phyloP scores from a whole-genome alignment of 1,140 invertebrate genomes.

The Elysia chlorotica region DNA sequence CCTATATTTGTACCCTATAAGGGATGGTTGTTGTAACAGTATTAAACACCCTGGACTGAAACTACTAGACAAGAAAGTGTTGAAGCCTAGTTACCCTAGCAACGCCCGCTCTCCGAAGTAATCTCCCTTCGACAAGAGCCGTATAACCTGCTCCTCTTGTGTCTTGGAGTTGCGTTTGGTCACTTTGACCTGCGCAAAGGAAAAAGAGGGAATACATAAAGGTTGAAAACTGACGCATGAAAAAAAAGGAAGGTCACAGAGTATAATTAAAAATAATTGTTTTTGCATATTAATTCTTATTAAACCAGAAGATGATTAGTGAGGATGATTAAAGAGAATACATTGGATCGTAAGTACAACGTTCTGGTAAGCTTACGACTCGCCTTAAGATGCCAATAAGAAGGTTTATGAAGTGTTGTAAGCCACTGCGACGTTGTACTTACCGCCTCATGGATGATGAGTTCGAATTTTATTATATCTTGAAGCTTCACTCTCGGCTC shows the following conservation, averaged over 20 bases:
- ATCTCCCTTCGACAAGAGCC: constrained; percentile 87
- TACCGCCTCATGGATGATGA: too few relatives aligned
- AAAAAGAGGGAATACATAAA: constrained; percentile 45
- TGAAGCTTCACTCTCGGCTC: too few relatives aligned
- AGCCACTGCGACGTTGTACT: too few relatives aligned
- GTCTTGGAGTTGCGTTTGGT: constrained; percentile 77
- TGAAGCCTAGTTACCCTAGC: constrained; percentile 93
- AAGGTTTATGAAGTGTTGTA: too few relatives aligned
- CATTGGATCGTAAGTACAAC: not conserved
- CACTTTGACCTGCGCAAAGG: constrained; percentile 74
- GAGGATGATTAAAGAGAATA: not conserved
- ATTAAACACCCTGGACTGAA: constrained; percentile 40
- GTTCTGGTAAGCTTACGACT: not conserved
- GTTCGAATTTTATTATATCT: too few relatives aligned
- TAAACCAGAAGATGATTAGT: not conserved
- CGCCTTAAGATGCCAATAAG: too few relatives aligned
- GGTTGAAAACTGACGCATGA: too few relatives aligned
- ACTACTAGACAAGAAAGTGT: too few relatives aligned
- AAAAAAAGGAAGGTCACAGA: too few relatives aligned
- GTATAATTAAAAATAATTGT: not conserved
- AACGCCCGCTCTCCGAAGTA: constrained; percentile 98
- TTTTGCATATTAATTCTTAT: not conserved
- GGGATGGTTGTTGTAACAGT: too few relatives aligned
- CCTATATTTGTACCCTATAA: too few relatives aligned
- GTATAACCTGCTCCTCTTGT: constrained; percentile 86